phyloP scores from a whole-genome alignment of 2,888 invertebrate species.

The Netelia inedita region DNA sequence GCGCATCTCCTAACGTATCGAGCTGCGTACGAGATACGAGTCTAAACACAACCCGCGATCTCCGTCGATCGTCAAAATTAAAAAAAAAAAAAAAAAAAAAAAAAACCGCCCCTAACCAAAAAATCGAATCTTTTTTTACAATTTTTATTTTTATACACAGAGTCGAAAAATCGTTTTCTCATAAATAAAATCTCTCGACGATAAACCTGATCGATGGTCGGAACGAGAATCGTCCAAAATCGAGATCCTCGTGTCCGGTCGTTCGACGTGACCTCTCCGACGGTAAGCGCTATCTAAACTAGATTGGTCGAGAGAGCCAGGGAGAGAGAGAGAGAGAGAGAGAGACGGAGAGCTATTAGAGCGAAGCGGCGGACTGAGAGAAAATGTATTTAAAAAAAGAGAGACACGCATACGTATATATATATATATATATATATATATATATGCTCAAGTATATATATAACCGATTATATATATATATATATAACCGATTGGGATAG shows the following conservation, averaged over 20 bases:
- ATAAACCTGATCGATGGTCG: too few species aligned
- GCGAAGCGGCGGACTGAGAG: background rate
- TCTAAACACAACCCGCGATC: constrained; percentile 31
- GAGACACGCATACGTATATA: background rate
- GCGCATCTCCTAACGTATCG: constrained; percentile 59
- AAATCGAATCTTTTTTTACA: too few species aligned
- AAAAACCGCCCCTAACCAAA: background rate
- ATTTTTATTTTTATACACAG: too few species aligned
- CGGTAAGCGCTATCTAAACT: background rate
- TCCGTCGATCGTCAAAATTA: background rate
- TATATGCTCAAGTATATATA: background rate
- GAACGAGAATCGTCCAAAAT: too few species aligned
- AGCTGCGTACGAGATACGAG: constrained; percentile 47
- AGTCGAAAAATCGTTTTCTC: too few species aligned
- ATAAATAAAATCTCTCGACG: too few species aligned
- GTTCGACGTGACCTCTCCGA: constrained; percentile 13
- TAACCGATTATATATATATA: background rate
- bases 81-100: constrained; percentile 17
- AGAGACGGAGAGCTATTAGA: constrained; percentile 1
- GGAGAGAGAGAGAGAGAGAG: constrained; percentile 38
- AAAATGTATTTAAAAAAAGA: background rate
- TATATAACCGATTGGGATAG: constrained; percentile 41
- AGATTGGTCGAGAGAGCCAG: constrained; percentile 1
- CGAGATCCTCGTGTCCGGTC: background rate
- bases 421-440: background rate